Evolutionary conservation across 2,797 vertebrate species (phyloP).

Genomic region (Myotis daubentonii): DNA sequence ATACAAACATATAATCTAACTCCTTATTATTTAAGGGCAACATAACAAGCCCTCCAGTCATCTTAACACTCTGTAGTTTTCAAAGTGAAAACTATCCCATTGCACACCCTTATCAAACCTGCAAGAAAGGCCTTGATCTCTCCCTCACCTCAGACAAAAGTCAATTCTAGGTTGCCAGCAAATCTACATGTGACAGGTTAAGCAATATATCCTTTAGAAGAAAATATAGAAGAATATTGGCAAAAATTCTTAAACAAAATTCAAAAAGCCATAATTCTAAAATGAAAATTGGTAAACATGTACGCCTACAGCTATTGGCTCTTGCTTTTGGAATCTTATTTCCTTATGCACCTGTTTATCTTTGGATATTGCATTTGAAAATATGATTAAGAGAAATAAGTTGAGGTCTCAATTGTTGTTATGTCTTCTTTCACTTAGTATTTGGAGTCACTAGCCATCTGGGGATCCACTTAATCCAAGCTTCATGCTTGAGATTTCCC

Average conservation of each 20-base stretch:
- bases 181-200: neutral
- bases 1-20: neutral
- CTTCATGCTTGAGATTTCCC: neutral
- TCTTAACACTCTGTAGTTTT: neutral
- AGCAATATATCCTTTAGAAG: neutral
- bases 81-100: neutral
- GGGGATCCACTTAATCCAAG: neutral
- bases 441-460: neutral
- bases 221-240: neutral
- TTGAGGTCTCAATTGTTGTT: neutral
- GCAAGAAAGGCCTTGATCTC: neutral
- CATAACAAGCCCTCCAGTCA: neutral
- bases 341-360: neutral
- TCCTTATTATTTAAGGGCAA: neutral
- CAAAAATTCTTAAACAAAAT: neutral
- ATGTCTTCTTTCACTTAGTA: neutral
- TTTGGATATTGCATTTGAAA: neutral
- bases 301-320: neutral
- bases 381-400: neutral
- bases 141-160: neutral
- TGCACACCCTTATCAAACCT: neutral
- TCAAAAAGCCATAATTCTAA: neutral
- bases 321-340: neutral
- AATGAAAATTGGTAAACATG: neutral
- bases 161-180: neutral